A percentile compares a stretch with the other conserved stretches of the same genome.
Evolutionary conservation across 92 coral and sea anemone species (phyloP).

Genomic region (Umimayanthus kanabou): DNA sequence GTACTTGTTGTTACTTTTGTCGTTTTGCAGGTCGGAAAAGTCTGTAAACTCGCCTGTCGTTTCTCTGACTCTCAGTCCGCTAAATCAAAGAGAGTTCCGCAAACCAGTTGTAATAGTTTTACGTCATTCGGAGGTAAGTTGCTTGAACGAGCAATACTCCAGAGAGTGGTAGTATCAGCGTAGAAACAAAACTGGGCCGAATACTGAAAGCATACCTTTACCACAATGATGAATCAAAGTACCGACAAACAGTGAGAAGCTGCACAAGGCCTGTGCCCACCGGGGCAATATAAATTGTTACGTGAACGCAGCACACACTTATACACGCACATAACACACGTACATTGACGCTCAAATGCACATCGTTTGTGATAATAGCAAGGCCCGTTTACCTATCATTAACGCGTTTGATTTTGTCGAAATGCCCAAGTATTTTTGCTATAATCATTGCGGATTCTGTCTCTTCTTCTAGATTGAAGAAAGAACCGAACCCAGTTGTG

Average conservation of each 20-base stretch:
- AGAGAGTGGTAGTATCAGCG: not conserved
- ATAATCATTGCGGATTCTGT: not conserved
- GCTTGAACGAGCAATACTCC: not conserved
- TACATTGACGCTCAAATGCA: not conserved
- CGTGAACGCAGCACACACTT: too few species aligned
- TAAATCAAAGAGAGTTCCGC: slow-evolving; percentile 55
- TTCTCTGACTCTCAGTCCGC: slow-evolving; percentile 79
- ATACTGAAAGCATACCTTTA: not conserved
- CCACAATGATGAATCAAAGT: too few species aligned
- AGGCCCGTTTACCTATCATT: too few species aligned
- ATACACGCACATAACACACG: not conserved
- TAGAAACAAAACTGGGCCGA: not conserved
- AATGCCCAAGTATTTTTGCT: not conserved
- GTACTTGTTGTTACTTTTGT: not conserved
- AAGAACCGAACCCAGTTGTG: slow-evolving; percentile 13
- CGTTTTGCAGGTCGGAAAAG: slow-evolving; percentile 3
- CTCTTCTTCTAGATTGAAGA: not conserved
- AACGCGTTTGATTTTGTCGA: too few species aligned
- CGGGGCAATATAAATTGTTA: too few species aligned
- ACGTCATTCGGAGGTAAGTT: slow-evolving; percentile 66
- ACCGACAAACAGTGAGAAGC: too few species aligned
- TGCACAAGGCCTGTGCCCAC: too few species aligned
- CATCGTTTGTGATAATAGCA: not conserved
- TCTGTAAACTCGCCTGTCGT: slow-evolving; percentile 77
- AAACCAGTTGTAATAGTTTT: slow-evolving; percentile 75